A percentile compares a stretch with the other conserved stretches of the same genome.
Conservation (phyloP, 1,140 invertebrate genomes). For the Drosophila pectinifera region DNA sequence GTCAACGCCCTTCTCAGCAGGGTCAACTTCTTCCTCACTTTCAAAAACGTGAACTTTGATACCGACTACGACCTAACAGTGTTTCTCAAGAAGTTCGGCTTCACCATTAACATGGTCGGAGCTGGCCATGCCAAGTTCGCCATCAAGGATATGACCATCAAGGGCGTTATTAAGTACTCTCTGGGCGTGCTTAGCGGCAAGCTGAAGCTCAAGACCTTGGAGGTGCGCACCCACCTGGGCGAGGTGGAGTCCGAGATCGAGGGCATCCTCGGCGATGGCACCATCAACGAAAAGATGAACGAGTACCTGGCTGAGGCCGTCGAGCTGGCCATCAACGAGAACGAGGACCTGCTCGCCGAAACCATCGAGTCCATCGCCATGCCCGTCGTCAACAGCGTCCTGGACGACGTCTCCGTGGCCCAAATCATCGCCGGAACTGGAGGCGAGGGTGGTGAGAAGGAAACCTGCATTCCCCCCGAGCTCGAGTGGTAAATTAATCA, state of each 20-base stretch:
- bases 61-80: constrained; percentile 69
- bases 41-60: constrained; percentile 76
- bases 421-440: constrained; percentile 59
- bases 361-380: constrained; percentile 77
- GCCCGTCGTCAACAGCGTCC: constrained; percentile 64
- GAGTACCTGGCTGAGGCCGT: constrained; percentile 70
- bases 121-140: constrained; percentile 74
- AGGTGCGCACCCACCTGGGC: constrained; percentile 72
- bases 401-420: constrained; percentile 64
- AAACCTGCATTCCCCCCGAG: constrained; percentile 76
- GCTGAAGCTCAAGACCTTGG: constrained; percentile 72
- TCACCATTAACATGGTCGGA: constrained; percentile 77
- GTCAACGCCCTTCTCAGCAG: constrained; percentile 78
- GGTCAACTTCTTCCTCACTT: constrained; percentile 72
- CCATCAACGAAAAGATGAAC: constrained; percentile 76
- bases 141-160: constrained; percentile 76
- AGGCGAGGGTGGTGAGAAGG: constrained; percentile 76
- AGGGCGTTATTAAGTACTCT: constrained; percentile 75
- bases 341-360: constrained; percentile 73
- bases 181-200: constrained; percentile 71
- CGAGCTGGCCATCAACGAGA: constrained; percentile 75
- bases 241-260: constrained; percentile 82
- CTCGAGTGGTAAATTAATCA: constrained; percentile 60
- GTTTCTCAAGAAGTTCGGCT: constrained; percentile 73
- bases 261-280: constrained; percentile 74